A percentile compares a stretch with the other conserved stretches of the same genome.
These are phyloP conservation scores for Scaptomyza polygonia DNA, from an alignment of 2,888 invertebrate genomes.

Conservation along the genomic window DNA sequence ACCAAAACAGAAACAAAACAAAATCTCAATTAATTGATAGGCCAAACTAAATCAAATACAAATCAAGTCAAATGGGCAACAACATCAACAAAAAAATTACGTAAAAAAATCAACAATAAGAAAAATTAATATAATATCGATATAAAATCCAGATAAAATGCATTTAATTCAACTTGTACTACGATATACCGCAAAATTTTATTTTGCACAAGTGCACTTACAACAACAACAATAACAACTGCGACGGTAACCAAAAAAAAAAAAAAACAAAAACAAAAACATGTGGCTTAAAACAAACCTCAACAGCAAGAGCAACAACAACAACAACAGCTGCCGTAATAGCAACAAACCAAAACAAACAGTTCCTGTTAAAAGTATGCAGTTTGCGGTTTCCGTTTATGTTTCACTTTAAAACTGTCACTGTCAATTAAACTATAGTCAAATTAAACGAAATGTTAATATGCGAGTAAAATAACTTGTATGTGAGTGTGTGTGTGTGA, in stretches of 20 bases:
- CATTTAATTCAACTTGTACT: slow-evolving; percentile 11
- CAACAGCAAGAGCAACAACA: slow-evolving; percentile 11
- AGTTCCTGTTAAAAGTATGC: slow-evolving; percentile 20
- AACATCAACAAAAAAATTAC: not conserved
- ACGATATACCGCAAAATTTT: slow-evolving; percentile 3
- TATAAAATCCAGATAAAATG: slow-evolving; percentile 1
- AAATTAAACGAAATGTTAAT: slow-evolving; percentile 3
- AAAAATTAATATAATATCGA: not conserved
- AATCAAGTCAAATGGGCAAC: slow-evolving; percentile 4
- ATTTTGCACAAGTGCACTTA: slow-evolving; percentile 5
- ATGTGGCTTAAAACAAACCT: slow-evolving; percentile 8
- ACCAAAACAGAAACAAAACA: slow-evolving; percentile 26
- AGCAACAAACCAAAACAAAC: slow-evolving; percentile 24
- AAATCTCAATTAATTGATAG: slow-evolving; percentile 20
- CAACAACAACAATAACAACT: not conserved
- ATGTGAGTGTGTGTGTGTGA: not conserved
- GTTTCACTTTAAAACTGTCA: slow-evolving; percentile 3
- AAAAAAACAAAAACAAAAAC: slow-evolving; percentile 27
- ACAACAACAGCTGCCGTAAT: not conserved
- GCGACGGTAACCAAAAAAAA: slow-evolving; percentile 12
- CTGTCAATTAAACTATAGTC: too few relatives aligned
- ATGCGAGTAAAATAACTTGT: slow-evolving; percentile 39
- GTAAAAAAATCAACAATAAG: not conserved
- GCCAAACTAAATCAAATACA: slow-evolving; percentile 1
- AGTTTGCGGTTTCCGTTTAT: not conserved